Conservation (phyloP, 2,113 vertebrate genomes). For the Gila orcuttii region DNA sequence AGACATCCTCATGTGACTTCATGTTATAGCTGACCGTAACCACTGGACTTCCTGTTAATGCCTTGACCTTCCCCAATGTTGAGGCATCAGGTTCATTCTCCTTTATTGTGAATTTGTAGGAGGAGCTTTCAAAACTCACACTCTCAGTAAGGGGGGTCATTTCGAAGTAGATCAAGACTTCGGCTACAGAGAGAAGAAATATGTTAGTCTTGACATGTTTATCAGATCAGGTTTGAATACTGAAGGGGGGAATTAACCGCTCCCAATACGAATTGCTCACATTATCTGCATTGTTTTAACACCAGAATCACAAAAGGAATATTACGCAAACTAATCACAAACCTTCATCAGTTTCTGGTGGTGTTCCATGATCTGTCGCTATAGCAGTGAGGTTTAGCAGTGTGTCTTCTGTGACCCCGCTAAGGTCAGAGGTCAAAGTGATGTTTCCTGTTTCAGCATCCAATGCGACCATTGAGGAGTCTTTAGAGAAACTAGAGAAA, state of each 20-base stretch:
- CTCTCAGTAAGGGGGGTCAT: constrained; percentile 52
- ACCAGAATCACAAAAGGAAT: not conserved
- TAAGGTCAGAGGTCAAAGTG: constrained; percentile 67
- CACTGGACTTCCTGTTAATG: too few relatives aligned
- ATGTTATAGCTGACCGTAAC: too few relatives aligned
- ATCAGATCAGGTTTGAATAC: not conserved
- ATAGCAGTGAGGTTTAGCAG: constrained; percentile 64
- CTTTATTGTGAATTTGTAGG: constrained; percentile 74
- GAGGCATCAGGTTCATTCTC: constrained; percentile 65
- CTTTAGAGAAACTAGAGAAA: constrained; percentile 66
- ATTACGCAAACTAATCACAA: constrained; percentile 14
- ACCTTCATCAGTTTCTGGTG: constrained; percentile 74
- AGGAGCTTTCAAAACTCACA: constrained; percentile 70
- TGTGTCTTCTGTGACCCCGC: constrained; percentile 66
- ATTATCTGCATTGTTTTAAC: not conserved
- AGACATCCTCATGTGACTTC: too few relatives aligned
- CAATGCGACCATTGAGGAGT: constrained; percentile 70
- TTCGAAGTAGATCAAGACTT: constrained; percentile 69
- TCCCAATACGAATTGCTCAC: not conserved
- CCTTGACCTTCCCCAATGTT: too few relatives aligned
- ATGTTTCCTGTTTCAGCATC: constrained; percentile 73
- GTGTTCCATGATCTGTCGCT: constrained; percentile 75
- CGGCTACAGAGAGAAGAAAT: constrained; percentile 58
- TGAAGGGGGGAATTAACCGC: not conserved
- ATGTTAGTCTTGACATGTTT: not conserved